Percentiles rank a stretch among this genome's conserved stretches.
These are phyloP conservation scores for Aplysina aerophoba DNA, from an alignment of 37 sponge, comb jelly and placozoan genomes.

Conservation along the genomic window DNA sequence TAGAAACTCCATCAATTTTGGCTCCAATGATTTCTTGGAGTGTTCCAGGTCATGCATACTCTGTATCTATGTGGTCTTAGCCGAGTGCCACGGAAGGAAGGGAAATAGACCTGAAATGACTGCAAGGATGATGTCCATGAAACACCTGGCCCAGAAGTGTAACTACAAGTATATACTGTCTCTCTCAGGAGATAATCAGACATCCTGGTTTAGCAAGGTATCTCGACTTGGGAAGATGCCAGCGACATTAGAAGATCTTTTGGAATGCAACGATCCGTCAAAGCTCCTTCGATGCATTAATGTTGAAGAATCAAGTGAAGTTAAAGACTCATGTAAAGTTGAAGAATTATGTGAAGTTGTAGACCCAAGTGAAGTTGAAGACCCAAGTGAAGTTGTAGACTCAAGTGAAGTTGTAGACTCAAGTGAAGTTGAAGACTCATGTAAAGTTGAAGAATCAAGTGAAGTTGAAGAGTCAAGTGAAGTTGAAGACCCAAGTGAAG, in stretches of 20 bases:
- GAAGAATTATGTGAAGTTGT: too few relatives aligned
- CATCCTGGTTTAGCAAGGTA: neutral
- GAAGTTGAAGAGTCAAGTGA: too few relatives aligned
- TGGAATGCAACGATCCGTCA: neutral
- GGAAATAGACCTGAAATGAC: neutral
- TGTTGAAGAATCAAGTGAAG: neutral
- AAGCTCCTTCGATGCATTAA: neutral
- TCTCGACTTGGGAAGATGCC: neutral
- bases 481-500: too few relatives aligned
- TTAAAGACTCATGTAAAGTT: too few relatives aligned
- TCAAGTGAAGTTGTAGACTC: neutral
- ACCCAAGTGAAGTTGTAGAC: neutral
- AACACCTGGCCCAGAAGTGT: neutral
- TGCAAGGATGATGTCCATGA: neutral
- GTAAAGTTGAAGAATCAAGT: neutral
- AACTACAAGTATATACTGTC: neutral
- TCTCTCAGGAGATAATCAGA: neutral
- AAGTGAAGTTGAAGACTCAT: neutral
- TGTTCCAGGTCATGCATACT: neutral
- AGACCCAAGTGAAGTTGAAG: too few relatives aligned
- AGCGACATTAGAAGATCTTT: neutral
- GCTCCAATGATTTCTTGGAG: neutral
- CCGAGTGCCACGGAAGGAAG: neutral
- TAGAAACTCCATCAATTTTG: neutral
- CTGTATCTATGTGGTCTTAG: neutral